Conservation (phyloP, 1,140 invertebrate species). For the Bombus huntii region DNA sequence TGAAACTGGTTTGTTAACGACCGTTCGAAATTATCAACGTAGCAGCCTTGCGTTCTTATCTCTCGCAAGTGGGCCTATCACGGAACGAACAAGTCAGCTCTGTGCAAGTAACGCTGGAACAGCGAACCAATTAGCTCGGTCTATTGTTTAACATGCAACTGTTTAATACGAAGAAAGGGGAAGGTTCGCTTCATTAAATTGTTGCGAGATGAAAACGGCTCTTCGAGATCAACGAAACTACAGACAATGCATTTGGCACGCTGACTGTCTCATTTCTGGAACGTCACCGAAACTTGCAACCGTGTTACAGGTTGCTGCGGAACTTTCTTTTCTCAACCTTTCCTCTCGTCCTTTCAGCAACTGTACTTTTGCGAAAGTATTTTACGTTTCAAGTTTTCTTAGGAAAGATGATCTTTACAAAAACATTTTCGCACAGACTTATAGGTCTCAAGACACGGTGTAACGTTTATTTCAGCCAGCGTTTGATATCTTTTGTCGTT, state of each 20-base stretch:
- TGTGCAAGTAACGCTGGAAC: background rate
- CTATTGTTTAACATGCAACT: background rate
- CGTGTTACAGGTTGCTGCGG: background rate
- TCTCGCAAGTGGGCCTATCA: slow-evolving; percentile 10
- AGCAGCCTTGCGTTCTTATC: slow-evolving; percentile 4
- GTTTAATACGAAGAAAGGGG: background rate
- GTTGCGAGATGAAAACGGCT: background rate
- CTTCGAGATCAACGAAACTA: background rate
- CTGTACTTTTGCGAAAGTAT: too few species aligned
- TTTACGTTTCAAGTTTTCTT: too few species aligned
- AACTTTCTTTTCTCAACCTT: too few species aligned
- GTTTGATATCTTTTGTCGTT: too few species aligned
- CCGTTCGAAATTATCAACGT: background rate
- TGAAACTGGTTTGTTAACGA: background rate
- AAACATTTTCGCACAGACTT: too few species aligned
- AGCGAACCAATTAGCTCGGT: slow-evolving; percentile 9
- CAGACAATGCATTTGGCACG: slow-evolving; percentile 15
- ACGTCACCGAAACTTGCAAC: background rate
- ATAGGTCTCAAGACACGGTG: too few species aligned
- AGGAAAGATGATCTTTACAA: too few species aligned
- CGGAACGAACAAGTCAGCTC: background rate
- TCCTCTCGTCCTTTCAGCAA: too few species aligned
- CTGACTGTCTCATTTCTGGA: slow-evolving; percentile 30
- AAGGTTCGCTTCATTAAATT: slow-evolving; percentile 12
- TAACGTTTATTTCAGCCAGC: too few species aligned